Evolutionary conservation across 1,140 invertebrate species (phyloP).

Genomic region (Aphelenchoides fujianensis): DNA sequence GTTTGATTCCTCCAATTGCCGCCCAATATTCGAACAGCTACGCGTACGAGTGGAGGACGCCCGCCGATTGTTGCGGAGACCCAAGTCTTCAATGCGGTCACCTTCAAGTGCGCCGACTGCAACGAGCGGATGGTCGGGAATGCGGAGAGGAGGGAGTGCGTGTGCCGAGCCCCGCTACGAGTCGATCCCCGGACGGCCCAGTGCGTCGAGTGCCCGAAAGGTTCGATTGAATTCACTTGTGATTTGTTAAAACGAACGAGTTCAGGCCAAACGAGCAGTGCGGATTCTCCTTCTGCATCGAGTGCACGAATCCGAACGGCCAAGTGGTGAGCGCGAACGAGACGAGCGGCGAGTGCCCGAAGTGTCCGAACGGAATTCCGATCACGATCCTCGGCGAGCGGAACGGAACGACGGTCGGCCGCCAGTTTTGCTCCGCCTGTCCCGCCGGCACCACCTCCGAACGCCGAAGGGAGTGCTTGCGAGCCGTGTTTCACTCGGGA

Average conservation of each 20-base stretch:
- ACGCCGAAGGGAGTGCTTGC: constrained; percentile 8
- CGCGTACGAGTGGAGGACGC: constrained; percentile 10
- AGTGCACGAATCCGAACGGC: neutral
- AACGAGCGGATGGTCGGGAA: constrained; percentile 7
- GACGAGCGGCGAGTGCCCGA: neutral
- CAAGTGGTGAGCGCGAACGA: neutral
- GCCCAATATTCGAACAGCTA: constrained; percentile 8
- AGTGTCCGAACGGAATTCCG: neutral
- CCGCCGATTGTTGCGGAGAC: constrained; percentile 10
- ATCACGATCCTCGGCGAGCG: neutral
- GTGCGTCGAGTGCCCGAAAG: neutral
- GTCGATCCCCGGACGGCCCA: neutral
- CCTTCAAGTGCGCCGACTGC: constrained; percentile 15
- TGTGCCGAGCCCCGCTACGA: neutral
- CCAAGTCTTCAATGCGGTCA: constrained; percentile 20
- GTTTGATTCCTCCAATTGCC: neutral
- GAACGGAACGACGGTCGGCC: neutral
- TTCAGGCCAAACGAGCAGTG: constrained; percentile 15
- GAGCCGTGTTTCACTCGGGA: constrained; percentile 29
- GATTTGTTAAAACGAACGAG: constrained; percentile 8
- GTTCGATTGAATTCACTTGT: constrained; percentile 9
- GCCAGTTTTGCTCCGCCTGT: constrained; percentile 13
- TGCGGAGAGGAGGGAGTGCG: neutral
- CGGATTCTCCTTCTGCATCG: neutral
- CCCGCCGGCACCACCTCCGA: constrained; percentile 20